These are phyloP conservation scores for Harpagus bidentatus DNA, from an alignment of 2,113 vertebrate species.

Conservation along the genomic window DNA sequence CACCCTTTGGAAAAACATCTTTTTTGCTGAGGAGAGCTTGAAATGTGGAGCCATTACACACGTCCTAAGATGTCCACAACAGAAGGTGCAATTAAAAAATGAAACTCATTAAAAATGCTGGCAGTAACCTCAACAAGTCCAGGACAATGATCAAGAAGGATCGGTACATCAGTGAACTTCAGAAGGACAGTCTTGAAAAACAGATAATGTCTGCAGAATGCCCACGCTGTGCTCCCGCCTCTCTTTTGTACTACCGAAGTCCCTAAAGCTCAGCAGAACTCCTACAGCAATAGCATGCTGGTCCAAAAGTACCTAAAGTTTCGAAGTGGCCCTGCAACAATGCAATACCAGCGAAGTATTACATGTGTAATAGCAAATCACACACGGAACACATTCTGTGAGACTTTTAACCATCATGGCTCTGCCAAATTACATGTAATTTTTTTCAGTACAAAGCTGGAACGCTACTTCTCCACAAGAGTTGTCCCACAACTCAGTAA, in stretches of 20 bases:
- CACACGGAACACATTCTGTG: neutral
- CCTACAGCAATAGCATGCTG: neutral
- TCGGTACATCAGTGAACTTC: neutral
- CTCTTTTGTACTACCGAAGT: neutral
- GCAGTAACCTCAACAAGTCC: neutral
- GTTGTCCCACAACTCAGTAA: neutral
- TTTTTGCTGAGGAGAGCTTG: slow-evolving; percentile 13
- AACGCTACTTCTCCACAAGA: neutral
- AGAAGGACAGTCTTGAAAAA: neutral
- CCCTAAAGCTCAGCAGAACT: neutral
- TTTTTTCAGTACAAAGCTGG: neutral
- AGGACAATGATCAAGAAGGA: slow-evolving; percentile 3
- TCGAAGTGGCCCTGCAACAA: neutral
- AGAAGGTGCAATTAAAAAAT: slow-evolving; percentile 36
- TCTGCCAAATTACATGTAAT: neutral
- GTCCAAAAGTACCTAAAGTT: neutral
- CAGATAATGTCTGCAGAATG: neutral
- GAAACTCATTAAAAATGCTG: slow-evolving; percentile 33
- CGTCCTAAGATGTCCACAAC: neutral
- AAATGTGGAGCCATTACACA: slow-evolving; percentile 16
- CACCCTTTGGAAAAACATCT: slow-evolving; percentile 37
- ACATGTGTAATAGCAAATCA: neutral
- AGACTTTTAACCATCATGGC: neutral
- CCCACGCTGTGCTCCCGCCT: neutral
- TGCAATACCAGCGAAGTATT: neutral